phyloP scores from a whole-genome alignment of 2,113 vertebrate genomes.

The Ardeotis arabs region DNA sequence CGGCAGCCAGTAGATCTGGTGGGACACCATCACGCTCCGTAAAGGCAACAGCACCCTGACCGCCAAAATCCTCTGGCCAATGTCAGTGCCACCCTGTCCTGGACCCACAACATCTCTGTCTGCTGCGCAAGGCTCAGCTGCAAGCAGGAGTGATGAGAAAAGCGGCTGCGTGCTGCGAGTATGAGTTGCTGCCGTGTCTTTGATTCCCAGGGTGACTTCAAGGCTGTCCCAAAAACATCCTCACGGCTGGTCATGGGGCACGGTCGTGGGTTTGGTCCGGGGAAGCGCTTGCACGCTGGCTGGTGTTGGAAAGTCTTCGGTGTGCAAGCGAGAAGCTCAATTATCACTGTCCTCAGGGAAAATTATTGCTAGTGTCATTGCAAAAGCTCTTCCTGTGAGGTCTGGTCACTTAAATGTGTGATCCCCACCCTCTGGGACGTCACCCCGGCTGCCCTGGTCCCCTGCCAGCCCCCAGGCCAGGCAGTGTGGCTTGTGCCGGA shows the following conservation, averaged over 20 bases:
- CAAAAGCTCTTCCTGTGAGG: accelerated
- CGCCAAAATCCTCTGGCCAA: accelerated
- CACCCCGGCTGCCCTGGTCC: neutral
- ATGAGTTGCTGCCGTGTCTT: neutral
- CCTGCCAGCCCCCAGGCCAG: accelerated
- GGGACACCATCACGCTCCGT: accelerated
- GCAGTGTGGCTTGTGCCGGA: neutral
- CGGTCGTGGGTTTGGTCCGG: accelerated
- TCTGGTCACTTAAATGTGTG: accelerated
- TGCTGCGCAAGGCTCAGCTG: accelerated
- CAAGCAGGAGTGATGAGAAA: neutral
- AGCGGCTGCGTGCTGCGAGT: accelerated
- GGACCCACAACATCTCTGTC: too few species aligned
- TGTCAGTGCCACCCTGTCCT: accelerated
- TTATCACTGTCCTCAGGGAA: neutral
- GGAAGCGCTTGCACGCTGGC: neutral
- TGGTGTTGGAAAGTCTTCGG: neutral
- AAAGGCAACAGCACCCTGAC: neutral
- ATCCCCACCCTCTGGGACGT: neutral
- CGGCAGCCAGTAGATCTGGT: neutral
- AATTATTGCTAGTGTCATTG: neutral
- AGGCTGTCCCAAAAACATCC: neutral
- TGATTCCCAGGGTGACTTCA: neutral
- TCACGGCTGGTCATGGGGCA: accelerated
- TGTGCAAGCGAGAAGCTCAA: accelerated